phyloP scores from a whole-genome alignment of 64 coral and sea anemone species.

The Montipora sp. region DNA sequence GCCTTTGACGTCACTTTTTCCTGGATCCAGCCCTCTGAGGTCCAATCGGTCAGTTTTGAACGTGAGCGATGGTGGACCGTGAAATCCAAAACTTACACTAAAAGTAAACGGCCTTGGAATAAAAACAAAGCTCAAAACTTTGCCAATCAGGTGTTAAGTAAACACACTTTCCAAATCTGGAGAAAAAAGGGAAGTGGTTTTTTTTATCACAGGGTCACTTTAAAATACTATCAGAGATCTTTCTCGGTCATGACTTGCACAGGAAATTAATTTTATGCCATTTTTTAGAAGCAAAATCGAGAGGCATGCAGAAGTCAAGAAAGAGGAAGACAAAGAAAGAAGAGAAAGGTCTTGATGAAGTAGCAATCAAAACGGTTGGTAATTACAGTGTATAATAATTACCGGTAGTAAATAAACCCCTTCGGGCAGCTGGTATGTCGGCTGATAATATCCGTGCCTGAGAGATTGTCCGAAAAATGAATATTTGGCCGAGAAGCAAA shows the following conservation, averaged over 20 bases:
- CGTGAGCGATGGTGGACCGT: too few relatives aligned
- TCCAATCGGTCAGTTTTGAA: too few relatives aligned
- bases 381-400: background rate
- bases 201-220: too few relatives aligned
- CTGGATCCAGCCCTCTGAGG: too few relatives aligned
- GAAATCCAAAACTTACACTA: too few relatives aligned
- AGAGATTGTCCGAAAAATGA: background rate
- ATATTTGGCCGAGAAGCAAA: background rate
- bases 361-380: background rate
- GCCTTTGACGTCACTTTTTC: too few relatives aligned
- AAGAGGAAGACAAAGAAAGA: slow-evolving; percentile 6
- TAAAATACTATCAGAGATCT: too few relatives aligned
- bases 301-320: slow-evolving; percentile 9
- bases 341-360: slow-evolving; percentile 20
- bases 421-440: background rate
- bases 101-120: too few relatives aligned
- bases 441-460: background rate
- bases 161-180: too few relatives aligned
- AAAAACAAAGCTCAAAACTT: too few relatives aligned
- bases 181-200: too few relatives aligned
- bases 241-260: background rate
- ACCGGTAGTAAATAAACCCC: background rate
- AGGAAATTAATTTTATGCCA: background rate
- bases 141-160: too few relatives aligned
- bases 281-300: slow-evolving; percentile 28